Evolutionary conservation across 2,113 vertebrate species (phyloP).

Genomic region (Motacilla tschutschensis): DNA sequence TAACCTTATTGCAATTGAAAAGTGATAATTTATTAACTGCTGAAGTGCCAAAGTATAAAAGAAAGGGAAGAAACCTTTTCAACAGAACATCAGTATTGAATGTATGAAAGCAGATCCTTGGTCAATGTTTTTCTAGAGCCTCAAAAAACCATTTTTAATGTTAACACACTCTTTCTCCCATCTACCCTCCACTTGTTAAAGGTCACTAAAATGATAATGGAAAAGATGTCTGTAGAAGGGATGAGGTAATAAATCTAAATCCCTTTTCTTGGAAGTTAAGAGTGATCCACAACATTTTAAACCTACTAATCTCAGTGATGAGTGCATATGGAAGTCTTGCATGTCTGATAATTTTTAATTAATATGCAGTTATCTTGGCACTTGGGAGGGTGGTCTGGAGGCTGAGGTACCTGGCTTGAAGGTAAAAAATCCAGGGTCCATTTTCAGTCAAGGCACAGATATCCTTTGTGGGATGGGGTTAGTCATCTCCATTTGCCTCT

Average conservation of each 20-base stretch:
- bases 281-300: neutral
- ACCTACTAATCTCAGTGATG: neutral
- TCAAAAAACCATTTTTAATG: neutral
- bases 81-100: neutral
- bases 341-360: neutral
- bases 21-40: neutral
- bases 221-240: neutral
- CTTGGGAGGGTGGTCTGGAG: neutral
- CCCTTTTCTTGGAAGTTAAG: neutral
- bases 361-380: neutral
- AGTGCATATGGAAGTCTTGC: neutral
- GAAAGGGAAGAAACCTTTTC: neutral
- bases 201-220: neutral
- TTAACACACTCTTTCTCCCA: neutral
- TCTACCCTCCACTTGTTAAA: neutral
- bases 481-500: neutral
- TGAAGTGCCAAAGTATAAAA: neutral
- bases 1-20: neutral
- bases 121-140: neutral
- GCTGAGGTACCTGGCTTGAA: neutral
- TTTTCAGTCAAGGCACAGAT: neutral
- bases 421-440: neutral
- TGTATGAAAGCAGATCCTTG: neutral
- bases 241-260: neutral
- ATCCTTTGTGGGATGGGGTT: accelerated